Evolutionary conservation across 2,797 vertebrate species (phyloP).

Genomic region (Synanceia verrucosa): DNA sequence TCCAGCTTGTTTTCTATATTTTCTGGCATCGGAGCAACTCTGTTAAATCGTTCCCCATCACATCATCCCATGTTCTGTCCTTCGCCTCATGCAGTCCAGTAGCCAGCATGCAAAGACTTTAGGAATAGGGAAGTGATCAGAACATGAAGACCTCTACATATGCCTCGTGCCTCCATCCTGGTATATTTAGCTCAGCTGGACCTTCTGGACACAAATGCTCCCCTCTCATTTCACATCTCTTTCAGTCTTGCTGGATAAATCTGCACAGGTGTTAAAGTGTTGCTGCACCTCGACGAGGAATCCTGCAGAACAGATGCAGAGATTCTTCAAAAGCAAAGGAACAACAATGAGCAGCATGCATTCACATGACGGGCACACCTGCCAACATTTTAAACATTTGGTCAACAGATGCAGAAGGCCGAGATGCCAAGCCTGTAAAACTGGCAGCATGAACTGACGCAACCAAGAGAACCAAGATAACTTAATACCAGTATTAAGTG

Average conservation of each 20-base stretch:
- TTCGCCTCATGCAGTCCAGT: neutral
- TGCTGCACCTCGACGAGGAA: conserved; percentile 33
- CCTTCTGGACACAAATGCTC: rapidly evolving
- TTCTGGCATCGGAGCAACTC: neutral
- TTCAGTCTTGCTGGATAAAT: neutral
- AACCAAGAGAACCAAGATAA: conserved; percentile 49
- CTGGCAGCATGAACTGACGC: conserved; percentile 36
- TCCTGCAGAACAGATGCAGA: conserved; percentile 31
- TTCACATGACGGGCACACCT: conserved; percentile 32
- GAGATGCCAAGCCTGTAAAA: conserved; percentile 33
- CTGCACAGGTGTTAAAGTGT: neutral
- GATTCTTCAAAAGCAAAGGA: conserved; percentile 19
- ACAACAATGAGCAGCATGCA: conserved; percentile 17
- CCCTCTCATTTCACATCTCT: neutral
- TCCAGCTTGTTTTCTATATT: neutral
- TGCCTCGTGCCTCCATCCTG: neutral
- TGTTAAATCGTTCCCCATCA: neutral
- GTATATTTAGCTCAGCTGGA: neutral
- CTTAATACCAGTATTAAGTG: conserved; percentile 61
- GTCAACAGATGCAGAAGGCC: conserved; percentile 47
- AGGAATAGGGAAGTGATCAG: neutral
- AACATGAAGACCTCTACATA: neutral
- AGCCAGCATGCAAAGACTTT: neutral
- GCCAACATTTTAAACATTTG: conserved; percentile 51
- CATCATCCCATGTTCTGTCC: neutral